Evolutionary conservation across 2,797 vertebrate species (phyloP).

Genomic region (Spondyliosoma cantharus): DNA sequence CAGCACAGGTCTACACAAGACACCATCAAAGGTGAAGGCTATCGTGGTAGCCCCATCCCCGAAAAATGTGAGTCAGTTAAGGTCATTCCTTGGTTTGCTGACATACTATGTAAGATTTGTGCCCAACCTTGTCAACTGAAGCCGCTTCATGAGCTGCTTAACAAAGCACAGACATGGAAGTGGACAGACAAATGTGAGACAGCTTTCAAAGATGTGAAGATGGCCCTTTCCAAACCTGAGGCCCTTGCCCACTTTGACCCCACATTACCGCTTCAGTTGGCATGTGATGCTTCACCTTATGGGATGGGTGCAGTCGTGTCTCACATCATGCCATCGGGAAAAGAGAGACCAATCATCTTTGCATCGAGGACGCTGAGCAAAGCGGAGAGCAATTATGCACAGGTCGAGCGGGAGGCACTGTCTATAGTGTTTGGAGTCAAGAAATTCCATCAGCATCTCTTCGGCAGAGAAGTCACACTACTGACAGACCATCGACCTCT

Average conservation of each 20-base stretch:
- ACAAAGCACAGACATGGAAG: neutral
- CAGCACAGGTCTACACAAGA: neutral
- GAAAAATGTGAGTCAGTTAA: slow-evolving; percentile 12
- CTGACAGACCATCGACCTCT: slow-evolving; percentile 12
- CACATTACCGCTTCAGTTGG: neutral
- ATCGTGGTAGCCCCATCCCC: neutral
- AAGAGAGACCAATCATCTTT: slow-evolving; percentile 6
- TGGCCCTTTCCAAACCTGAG: neutral
- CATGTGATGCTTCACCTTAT: neutral
- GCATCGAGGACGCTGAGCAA: slow-evolving; percentile 6
- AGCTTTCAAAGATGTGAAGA: neutral
- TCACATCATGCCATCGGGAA: neutral
- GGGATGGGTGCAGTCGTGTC: neutral
- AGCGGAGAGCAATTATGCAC: neutral
- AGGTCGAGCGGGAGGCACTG: neutral
- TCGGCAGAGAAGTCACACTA: slow-evolving; percentile 18
- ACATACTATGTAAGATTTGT: slow-evolving; percentile 24
- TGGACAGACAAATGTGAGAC: neutral
- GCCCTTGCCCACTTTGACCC: neutral
- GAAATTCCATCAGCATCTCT: slow-evolving; percentile 30
- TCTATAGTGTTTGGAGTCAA: slow-evolving; percentile 18
- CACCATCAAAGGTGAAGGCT: slow-evolving; percentile 2
- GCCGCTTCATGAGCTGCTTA: neutral
- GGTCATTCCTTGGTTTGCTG: slow-evolving; percentile 12
- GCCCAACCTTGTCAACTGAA: neutral